Evolutionary conservation across 2,797 vertebrate species (phyloP).

Genomic region (Meda fulgida): DNA sequence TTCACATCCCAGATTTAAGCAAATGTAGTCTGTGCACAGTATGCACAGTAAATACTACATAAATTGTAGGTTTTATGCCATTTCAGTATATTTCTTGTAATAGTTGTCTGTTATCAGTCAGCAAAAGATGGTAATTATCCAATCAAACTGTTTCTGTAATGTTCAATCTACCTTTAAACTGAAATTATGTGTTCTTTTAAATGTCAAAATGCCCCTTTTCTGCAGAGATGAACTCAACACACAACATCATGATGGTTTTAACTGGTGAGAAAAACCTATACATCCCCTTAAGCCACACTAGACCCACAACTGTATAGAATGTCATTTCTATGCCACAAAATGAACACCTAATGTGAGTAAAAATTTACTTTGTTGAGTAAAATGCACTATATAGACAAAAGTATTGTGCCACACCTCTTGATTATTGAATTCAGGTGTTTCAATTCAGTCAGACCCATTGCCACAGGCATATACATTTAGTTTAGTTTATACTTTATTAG

Average conservation of each 20-base stretch:
- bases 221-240: constrained; percentile 76
- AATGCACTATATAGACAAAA: no score
- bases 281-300: constrained; percentile 57
- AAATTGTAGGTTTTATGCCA: no score
- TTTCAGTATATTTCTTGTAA: background rate
- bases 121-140: background rate
- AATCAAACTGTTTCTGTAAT: background rate
- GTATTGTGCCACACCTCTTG: no score
- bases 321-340: background rate
- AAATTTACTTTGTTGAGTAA: no score
- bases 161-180: no score
- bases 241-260: constrained; percentile 77
- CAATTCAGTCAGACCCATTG: no score
- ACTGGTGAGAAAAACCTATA: constrained; percentile 78
- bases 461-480: no score
- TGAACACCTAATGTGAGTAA: background rate
- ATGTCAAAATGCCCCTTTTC: constrained; percentile 66
- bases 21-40: background rate
- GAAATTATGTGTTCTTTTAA: background rate
- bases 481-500: no score
- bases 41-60: background rate
- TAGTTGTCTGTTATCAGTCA: background rate
- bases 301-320: background rate
- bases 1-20: background rate
- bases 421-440: no score